Evolutionary conservation across 2,113 vertebrate genomes (phyloP).

Genomic region (Scartelaos histophorus): DNA sequence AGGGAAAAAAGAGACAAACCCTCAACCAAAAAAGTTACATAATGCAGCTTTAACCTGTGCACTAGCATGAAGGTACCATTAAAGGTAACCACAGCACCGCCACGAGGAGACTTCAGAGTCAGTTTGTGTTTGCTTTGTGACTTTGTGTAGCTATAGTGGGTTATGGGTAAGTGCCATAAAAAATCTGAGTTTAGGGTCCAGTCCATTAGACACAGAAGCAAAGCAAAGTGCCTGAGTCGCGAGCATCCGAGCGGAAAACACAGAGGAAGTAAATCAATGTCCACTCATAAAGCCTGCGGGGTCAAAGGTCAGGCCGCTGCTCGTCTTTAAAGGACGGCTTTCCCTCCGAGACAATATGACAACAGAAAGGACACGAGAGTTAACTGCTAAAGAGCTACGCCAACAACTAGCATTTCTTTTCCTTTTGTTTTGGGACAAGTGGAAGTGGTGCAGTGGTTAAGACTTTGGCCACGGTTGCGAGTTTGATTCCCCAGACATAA

Average conservation of each 20-base stretch:
- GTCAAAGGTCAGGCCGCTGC: constrained; percentile 31
- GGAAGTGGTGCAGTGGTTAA: neutral
- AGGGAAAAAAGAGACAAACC: neutral
- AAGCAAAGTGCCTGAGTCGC: constrained; percentile 50
- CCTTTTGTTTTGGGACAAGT: neutral
- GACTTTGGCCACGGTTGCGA: neutral
- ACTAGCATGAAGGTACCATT: no score
- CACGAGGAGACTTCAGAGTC: no score
- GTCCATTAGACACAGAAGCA: constrained; percentile 63
- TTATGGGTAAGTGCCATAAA: no score
- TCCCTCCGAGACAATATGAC: neutral
- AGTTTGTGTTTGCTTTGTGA: no score
- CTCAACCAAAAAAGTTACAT: no score
- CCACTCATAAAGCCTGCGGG: constrained; percentile 27
- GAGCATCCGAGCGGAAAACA: constrained; percentile 45
- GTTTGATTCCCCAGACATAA: neutral
- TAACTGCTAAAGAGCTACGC: neutral
- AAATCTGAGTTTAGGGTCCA: constrained; percentile 26
- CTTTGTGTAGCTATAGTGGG: no score
- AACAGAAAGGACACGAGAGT: neutral
- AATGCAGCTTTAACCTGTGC: no score
- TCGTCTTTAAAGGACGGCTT: constrained; percentile 6
- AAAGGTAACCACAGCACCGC: no score
- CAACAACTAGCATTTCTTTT: neutral
- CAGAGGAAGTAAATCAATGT: constrained; percentile 50